A percentile compares a stretch with the other conserved stretches of the same genome.
These are phyloP conservation scores for Eubasilissa regina DNA, from an alignment of 1,140 invertebrate species.

Conservation along the genomic window DNA sequence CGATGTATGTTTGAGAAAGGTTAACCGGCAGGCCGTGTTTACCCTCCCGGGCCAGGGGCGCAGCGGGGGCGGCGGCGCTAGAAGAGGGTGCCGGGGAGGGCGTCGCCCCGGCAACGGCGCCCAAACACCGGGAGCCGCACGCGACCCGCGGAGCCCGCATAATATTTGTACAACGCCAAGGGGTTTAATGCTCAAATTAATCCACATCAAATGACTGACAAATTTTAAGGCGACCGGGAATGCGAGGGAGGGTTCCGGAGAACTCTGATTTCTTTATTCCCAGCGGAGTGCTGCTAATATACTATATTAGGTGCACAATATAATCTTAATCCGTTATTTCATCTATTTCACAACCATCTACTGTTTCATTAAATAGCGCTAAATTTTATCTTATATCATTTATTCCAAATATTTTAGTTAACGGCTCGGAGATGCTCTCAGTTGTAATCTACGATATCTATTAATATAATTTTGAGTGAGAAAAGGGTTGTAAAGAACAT, in stretches of 20 bases:
- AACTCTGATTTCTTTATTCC: too few species aligned
- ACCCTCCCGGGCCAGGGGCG: background rate
- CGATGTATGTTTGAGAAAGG: conserved; percentile 24
- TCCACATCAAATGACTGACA: conserved; percentile 39
- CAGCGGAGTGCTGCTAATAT: too few species aligned
- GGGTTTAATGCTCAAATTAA: conserved; percentile 36
- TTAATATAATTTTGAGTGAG: too few species aligned
- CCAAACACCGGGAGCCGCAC: conserved; percentile 52
- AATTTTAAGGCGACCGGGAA: background rate
- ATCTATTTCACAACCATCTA: too few species aligned
- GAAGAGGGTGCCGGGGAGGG: background rate
- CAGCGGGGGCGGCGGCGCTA: background rate
- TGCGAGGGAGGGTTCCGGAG: background rate
- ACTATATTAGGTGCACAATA: too few species aligned
- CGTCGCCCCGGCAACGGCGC: conserved; percentile 40
- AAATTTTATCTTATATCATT: too few species aligned
- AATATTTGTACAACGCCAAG: conserved; percentile 16
- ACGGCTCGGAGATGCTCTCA: too few species aligned
- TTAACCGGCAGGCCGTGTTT: conserved; percentile 13
- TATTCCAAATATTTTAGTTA: too few species aligned
- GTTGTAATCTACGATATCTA: too few species aligned
- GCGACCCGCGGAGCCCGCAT: conserved; percentile 37
- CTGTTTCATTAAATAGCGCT: too few species aligned
- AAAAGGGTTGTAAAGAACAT: too few species aligned
- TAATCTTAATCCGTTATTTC: too few species aligned